phyloP scores from a whole-genome alignment of 2,888 invertebrate genomes.

The Pocota personata region DNA sequence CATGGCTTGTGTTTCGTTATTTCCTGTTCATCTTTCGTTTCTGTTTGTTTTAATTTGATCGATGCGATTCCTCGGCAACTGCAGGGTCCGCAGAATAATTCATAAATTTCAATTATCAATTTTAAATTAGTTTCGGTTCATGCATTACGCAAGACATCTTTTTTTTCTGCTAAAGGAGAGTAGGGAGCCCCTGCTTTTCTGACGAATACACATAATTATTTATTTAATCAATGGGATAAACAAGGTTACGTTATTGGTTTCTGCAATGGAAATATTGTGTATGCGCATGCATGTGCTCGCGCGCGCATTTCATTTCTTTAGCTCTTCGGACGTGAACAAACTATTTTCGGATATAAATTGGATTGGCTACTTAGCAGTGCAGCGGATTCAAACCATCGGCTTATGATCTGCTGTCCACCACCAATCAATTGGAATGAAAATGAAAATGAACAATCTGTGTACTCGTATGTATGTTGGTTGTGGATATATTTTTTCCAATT shows the following conservation, averaged over 20 bases:
- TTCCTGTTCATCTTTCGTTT: constrained; percentile 70
- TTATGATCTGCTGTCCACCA: constrained; percentile 45
- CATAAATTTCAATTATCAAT: constrained; percentile 74
- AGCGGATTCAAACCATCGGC: constrained; percentile 32
- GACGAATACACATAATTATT: constrained; percentile 60
- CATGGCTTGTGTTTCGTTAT: constrained; percentile 64
- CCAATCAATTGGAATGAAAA: constrained; percentile 56
- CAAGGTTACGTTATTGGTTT: constrained; percentile 71
- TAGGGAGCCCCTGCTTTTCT: constrained; percentile 21
- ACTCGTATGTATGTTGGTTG: constrained; percentile 4
- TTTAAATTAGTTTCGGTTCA: constrained; percentile 73
- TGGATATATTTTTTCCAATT: constrained; percentile 41
- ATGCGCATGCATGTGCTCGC: constrained; percentile 36
- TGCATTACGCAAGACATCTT: constrained; percentile 64
- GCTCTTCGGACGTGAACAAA: constrained; percentile 56
- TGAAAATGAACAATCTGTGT: constrained; percentile 35
- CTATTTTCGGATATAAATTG: constrained; percentile 61
- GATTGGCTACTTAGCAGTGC: constrained; percentile 58
- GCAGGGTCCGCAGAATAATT: constrained; percentile 66
- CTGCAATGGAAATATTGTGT: constrained; percentile 40
- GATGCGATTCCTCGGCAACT: constrained; percentile 65
- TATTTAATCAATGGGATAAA: constrained; percentile 72
- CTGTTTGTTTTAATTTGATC: constrained; percentile 74
- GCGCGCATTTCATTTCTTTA: constrained; percentile 65
- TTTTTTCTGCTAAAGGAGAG: constrained; percentile 12